These are phyloP conservation scores for Enoplosus armatus DNA, from an alignment of 2,797 vertebrate genomes.

Conservation along the genomic window DNA sequence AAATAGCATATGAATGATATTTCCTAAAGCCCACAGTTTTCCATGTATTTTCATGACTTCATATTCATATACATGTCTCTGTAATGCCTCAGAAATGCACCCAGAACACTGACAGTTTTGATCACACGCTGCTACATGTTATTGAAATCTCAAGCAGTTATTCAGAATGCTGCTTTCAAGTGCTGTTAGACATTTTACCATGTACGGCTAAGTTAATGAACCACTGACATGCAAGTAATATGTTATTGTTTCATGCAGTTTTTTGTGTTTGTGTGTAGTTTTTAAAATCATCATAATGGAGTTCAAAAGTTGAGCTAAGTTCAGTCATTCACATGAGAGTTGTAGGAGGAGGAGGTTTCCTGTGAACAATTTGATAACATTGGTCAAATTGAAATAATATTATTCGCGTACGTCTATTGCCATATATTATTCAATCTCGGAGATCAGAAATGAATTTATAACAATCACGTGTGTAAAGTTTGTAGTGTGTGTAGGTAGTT, in stretches of 20 bases:
- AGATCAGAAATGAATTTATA: neutral
- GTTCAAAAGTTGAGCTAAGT: neutral
- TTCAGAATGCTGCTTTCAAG: conserved; percentile 31
- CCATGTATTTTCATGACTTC: neutral
- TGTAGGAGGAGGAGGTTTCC: neutral
- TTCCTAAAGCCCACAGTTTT: neutral
- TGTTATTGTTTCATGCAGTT: neutral
- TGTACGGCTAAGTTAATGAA: neutral
- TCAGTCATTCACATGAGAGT: neutral
- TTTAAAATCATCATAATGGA: neutral
- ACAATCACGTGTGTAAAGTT: neutral
- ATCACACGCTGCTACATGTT: neutral
- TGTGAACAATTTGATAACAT: neutral
- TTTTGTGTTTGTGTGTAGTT: neutral
- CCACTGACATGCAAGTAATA: neutral
- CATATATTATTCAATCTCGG: neutral
- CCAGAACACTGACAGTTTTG: neutral
- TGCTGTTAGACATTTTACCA: neutral
- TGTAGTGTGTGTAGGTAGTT: neutral
- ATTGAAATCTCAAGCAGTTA: neutral
- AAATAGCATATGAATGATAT: neutral
- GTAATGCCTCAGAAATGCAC: neutral
- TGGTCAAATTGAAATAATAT: neutral
- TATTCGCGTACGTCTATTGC: too few relatives aligned
- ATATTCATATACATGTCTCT: neutral